These are phyloP conservation scores for Aphyosemion australe DNA, from an alignment of 2,113 vertebrate genomes.

Conservation along the genomic window DNA sequence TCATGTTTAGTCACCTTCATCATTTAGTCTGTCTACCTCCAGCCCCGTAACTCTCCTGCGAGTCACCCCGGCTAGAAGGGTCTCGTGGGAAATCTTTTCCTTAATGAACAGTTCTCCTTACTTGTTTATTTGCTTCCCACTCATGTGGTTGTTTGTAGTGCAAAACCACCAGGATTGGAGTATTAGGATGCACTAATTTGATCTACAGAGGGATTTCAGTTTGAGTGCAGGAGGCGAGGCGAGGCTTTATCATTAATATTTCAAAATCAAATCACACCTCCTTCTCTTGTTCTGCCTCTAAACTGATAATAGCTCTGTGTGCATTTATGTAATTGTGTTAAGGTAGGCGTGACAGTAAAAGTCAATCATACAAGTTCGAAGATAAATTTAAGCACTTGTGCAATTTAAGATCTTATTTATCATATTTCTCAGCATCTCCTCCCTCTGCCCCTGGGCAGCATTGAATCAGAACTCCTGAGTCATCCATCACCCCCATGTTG, in stretches of 20 bases:
- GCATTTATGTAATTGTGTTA: not conserved
- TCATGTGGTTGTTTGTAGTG: constrained; percentile 36
- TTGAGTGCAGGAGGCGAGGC: constrained; percentile 23
- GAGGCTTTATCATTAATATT: constrained; percentile 59
- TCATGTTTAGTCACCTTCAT: constrained; percentile 6
- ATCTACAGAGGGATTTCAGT: constrained; percentile 29
- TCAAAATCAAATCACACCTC: constrained; percentile 63
- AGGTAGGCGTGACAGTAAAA: constrained; percentile 1
- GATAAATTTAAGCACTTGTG: constrained; percentile 23
- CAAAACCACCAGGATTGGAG: constrained; percentile 22
- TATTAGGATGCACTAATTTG: constrained; percentile 40
- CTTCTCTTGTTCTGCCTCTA: constrained; percentile 31
- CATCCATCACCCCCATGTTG: constrained; percentile 55
- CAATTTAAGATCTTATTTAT: constrained; percentile 36
- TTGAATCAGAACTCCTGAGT: constrained; percentile 24
- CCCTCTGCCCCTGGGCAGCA: constrained; percentile 29
- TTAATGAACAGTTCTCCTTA: constrained; percentile 51
- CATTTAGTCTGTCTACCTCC: constrained; percentile 4
- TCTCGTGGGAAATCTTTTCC: constrained; percentile 44
- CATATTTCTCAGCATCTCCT: constrained; percentile 34
- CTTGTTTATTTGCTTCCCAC: constrained; percentile 62
- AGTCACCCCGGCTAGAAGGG: constrained; percentile 10
- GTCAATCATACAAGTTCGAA: constrained; percentile 1
- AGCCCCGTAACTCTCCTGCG: constrained; percentile 20
- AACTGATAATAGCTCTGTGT: constrained; percentile 15